Base-by-base conservation (phyloP, 2,797 vertebrate species). In the Tauraco hartlaubi region DNA sequence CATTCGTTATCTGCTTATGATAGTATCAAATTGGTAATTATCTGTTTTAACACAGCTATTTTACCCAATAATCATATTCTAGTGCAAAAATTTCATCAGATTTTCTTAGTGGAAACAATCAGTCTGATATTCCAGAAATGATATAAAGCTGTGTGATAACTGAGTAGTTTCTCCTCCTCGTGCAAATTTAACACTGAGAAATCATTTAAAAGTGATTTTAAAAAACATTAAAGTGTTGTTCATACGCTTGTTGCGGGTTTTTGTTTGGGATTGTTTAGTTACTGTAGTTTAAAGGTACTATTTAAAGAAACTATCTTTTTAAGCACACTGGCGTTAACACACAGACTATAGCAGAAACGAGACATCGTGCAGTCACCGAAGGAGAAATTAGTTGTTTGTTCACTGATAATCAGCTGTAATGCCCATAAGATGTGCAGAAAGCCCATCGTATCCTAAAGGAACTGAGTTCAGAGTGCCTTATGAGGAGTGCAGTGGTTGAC, bases 371-470 rank as follows among this genome's bases (percentile, higher is more conserved):
- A 11, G 44, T 84, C 67, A 56, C 62, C 3, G 3, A 22, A 75
- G 75, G 51, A 84, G 67, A 78, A 61, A 61, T 62, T 7, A 33
- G 49, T 94, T 55, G 67, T 80, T 93, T 96, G 76, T 81, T 94
- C 75, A 51, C 33, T 90, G 93, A 73, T 89, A 85, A 85, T 86
- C 51, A 72, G 76, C 33, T 94, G 46, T 78, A 75, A 80, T 83
- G 55, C 66, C 15, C n/a, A 16, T 72, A 20, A 68, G 39, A 61
- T 80, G 46, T 95, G 85, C 80, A 58, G 76, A 58, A 85, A 86
- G 73, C 61, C 82, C 44, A 15, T 48, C 26, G 2, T 61, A 19
- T 58, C 92, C 79, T 75, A 5, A 19, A 91, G 96, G 85, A 72
- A 4, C 51, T 18, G 33, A 9, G 37, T 43, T 71, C 26, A 15